Evolutionary conservation across 2,113 vertebrate genomes (phyloP).

Genomic region (Himantopus leucocephalus): DNA sequence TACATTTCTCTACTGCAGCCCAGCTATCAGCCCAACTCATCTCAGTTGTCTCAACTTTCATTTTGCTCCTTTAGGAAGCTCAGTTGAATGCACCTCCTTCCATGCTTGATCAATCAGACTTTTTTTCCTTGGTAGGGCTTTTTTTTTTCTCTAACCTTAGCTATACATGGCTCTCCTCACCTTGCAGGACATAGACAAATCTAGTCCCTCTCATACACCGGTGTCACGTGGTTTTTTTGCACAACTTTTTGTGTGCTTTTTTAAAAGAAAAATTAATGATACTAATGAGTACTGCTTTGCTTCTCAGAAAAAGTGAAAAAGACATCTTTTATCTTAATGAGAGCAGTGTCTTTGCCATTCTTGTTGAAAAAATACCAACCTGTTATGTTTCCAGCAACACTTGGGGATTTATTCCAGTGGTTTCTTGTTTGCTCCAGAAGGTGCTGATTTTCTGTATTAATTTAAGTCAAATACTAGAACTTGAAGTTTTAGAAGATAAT

Average conservation of each 20-base stretch:
- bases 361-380: not conserved
- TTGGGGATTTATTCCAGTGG: not conserved
- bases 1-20: not conserved
- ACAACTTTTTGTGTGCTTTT: not conserved
- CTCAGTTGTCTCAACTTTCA: not conserved
- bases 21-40: not conserved
- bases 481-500: not conserved
- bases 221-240: not conserved
- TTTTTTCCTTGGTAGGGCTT: not conserved
- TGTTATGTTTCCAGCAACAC: not conserved
- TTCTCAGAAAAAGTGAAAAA: not conserved
- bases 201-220: not conserved
- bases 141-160: not conserved
- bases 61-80: not conserved
- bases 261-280: not conserved
- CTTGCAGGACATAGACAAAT: not conserved
- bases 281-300: not conserved
- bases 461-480: not conserved
- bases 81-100: not conserved
- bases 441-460: not conserved
- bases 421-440: not conserved
- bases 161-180: not conserved
- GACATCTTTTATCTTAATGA: not conserved
- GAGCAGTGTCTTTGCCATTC: not conserved
- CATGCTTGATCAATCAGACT: not conserved